Base-by-base conservation (phyloP, 2,113 vertebrate species). In the Crocuta crocuta region DNA sequence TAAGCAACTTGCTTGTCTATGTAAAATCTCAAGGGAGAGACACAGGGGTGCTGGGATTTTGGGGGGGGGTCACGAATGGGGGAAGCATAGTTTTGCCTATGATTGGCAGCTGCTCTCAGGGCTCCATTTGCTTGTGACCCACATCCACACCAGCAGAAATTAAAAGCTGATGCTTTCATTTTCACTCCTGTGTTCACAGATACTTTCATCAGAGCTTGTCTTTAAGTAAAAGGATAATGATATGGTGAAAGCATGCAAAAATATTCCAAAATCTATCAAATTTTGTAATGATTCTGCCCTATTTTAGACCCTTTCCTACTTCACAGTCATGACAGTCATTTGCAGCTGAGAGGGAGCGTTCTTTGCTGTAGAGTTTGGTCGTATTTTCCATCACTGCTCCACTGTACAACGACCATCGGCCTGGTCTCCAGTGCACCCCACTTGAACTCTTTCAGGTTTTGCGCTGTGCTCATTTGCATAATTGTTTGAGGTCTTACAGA, bases 141-240 rank as follows among this genome's bases (percentile, higher is more conserved):
- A 33, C n/a, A 33, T 48, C 28, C 53, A 65, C 12, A 31, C 2
- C 31, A 63, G 48, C 24, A 55, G 45, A 92, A 80, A 61, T 45
- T 35, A 45, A 68, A 58, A 28, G 21, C 7, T 55, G 39, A 4
- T 19, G 35, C 35, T 87, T 11, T n/a, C 39, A 33, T 83, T 84
- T 88, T 70, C 48, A 89, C 8, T 7, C 12, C 21, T 15, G 5
- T 5, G 2, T 92, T 83, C 19, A 53, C 17, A 79, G 13, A 24
- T 50, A 70, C 53, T 92, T 92, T 92, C 4, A 24, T 70, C 80
- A 86, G 39, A 95, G 45, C 5, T 84, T 70, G 16, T 24, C 65
- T 92, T 78, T 81, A 78, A 85, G 70, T 24, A 91, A 79, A 84
- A 91, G 8, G 84, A 63, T 15, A 65, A 53, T 66, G 50, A 89